phyloP scores from a whole-genome alignment of 2,113 vertebrate genomes.

The Penelope pileata region DNA sequence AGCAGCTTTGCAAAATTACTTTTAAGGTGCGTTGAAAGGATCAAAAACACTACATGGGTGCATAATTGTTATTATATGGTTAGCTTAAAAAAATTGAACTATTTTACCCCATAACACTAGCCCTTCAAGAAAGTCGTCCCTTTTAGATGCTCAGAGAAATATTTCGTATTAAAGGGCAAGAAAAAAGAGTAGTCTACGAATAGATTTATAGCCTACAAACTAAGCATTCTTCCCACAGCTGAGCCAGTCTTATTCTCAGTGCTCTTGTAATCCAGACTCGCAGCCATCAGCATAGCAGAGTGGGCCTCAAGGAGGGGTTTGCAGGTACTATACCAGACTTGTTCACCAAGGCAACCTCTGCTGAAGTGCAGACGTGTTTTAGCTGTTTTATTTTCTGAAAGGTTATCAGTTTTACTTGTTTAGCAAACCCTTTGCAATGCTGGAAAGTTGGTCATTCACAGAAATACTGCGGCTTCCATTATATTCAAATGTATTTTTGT shows the following conservation, averaged over 20 bases:
- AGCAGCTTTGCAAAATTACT: background rate
- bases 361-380: background rate
- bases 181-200: background rate
- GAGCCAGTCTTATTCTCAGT: background rate
- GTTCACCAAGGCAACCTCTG: background rate
- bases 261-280: background rate
- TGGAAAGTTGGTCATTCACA: accelerated
- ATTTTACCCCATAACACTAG: background rate
- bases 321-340: background rate
- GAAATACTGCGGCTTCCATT: background rate
- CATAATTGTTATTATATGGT: background rate
- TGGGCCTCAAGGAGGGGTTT: background rate
- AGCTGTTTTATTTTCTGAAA: background rate
- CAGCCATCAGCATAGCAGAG: background rate
- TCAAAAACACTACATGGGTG: background rate
- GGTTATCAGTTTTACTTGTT: background rate
- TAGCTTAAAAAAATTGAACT: background rate
- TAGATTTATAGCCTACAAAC: background rate
- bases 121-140: background rate
- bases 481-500: background rate
- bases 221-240: background rate
- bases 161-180: background rate
- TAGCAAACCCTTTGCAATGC: background rate
- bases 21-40: background rate
- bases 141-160: background rate